Evolutionary conservation across 2,113 vertebrate species (phyloP), one percentile per base, ranked within the genome.

Genomic region (Podarcis cretensis): DNA sequence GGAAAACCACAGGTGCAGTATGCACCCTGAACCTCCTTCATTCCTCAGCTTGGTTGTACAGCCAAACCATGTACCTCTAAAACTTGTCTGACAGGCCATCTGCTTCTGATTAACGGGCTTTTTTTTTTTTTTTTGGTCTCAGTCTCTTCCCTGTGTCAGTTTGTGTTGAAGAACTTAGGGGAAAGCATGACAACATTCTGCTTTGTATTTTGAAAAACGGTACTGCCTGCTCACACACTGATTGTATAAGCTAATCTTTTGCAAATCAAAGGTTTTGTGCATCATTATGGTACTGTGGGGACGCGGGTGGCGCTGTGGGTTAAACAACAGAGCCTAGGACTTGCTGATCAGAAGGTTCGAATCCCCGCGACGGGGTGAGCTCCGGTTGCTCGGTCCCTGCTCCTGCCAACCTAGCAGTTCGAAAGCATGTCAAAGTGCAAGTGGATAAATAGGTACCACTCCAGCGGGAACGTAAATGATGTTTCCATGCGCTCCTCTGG

Each of bases 1-100:
- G 59, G 12, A 85, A 87, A 92, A 69, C 8, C 0, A 0, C 4
- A 37, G 20, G 2, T 4, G 18, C 25, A 54, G 37, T 18, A 0
- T 0, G 0, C 0, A 71, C n/a, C 6, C 59, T 23, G 18, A 35
- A 40, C 88, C 25, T 1, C 10, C 84, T 68, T 21, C 0, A 14
- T 2, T 0, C 21, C 48, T 43, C 37, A 37, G 30, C 18, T 4
- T 1, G 0, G 1, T 4, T 30, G 5, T 0, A 0, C 18, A 75
- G 35, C 2, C 27, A 77, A 8, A 35, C 37, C 43, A 69, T n/a
- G 1, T 87, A 75, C 68, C 87, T 71, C 89, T 86, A 80, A 84
- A 85, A 87, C 79, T 69, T 48, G 79, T 78, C 65, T 16, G 81
- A 35, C 65, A 90, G 79, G 80, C 85, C 59, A 83, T 32, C 68